Conservation (phyloP, 2,113 vertebrate genomes). For the Dicaeum eximium region DNA sequence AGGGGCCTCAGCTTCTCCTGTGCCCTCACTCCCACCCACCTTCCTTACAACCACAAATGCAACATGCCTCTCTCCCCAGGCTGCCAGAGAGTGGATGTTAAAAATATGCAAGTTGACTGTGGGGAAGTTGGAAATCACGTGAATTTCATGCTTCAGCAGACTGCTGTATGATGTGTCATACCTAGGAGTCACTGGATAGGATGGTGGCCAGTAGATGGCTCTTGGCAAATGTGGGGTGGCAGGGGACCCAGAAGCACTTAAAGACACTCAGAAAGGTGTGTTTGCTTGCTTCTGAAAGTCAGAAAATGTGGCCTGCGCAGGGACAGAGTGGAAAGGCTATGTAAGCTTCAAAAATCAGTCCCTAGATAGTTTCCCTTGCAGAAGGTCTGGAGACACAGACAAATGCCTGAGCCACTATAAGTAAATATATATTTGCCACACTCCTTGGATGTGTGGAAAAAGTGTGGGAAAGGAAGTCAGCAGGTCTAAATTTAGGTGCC, state of each 20-base stretch:
- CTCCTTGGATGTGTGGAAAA: not conserved
- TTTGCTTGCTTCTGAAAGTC: not conserved
- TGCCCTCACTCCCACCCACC: not conserved
- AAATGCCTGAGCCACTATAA: not conserved
- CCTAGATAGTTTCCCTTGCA: not conserved
- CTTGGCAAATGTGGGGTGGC: not conserved
- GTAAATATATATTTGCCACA: not conserved
- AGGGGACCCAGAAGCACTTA: not conserved
- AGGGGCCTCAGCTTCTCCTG: not conserved
- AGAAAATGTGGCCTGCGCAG: not conserved
- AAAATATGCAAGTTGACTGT: not conserved
- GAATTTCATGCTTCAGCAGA: not conserved
- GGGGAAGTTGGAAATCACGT: not conserved
- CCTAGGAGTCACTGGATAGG: not conserved
- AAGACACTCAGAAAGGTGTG: not conserved
- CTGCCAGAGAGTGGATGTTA: fast-evolving
- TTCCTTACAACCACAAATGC: not conserved
- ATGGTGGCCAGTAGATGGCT: fast-evolving
- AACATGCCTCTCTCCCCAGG: not conserved
- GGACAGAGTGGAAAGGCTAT: not conserved
- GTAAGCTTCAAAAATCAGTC: not conserved
- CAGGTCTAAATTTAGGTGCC: not conserved
- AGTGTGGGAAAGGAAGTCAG: not conserved
- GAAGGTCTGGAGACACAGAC: not conserved
- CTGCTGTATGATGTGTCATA: not conserved